Evolutionary conservation across 1,140 invertebrate genomes (phyloP), one percentile per base, ranked within the genome.

Genomic region (Drosophila setifemur): DNA sequence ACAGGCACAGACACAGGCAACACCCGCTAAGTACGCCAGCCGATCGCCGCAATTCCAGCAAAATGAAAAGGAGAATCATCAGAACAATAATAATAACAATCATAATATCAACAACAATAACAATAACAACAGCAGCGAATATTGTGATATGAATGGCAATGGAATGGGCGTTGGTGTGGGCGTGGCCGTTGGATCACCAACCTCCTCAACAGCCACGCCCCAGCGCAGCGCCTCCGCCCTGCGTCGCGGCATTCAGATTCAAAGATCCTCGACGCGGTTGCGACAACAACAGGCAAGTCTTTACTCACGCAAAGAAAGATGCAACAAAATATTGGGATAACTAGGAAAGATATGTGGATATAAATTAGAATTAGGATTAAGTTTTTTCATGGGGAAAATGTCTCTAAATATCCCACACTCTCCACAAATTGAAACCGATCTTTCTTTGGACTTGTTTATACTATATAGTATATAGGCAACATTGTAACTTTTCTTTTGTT

Each of bases 251-350:
- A 79, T 75, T 14, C 83, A 76, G 44, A 53, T 89, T n/a, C 82
- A 86, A 23, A 69, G 81, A 33, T 81, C 79, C 23, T 89, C 88
- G 49, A 74, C 75, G 26, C 88, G 79, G 69, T 88, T 89, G 78
- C 88, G 83, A 70, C 88, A 89, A 78, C 88, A 89, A 64, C 88
- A 89, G 88, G 88, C 83, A 89, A 89, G 87, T 86, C 28, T 29
- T 11, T 16, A 23, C 2, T 3, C 2, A 23, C 21, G 21, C 21
- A 2, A 23, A 23, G 21, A 23, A n/a, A n/a, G n/a, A n/a, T n/a
- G n/a, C n/a, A n/a, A n/a, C n/a, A n/a, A n/a, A n/a, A n/a, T n/a
- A n/a, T n/a, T n/a, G n/a, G n/a, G n/a, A n/a, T n/a, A n/a, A n/a
- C n/a, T n/a, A n/a, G n/a, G n/a, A n/a, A n/a, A n/a, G n/a, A n/a